These are phyloP conservation scores for Temnothorax nylanderi DNA, from an alignment of 1,140 invertebrate species.

Conservation along the genomic window DNA sequence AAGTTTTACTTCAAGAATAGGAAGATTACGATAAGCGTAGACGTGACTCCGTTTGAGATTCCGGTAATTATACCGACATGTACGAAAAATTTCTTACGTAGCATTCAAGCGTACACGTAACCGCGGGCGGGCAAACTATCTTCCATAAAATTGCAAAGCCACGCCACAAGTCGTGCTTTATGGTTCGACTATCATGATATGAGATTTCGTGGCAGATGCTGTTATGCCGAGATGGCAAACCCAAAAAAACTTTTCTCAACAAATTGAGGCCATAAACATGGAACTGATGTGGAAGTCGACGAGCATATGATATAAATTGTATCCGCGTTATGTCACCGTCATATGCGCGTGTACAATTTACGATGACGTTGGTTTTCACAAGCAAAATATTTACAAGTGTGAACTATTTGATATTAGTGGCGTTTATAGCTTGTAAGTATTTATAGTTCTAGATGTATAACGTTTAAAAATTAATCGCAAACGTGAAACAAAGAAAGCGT, in stretches of 20 bases:
- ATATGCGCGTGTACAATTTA: not conserved
- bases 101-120: not conserved
- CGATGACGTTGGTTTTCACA: not conserved
- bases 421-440: not conserved
- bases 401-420: not conserved
- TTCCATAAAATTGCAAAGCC: constrained; percentile 16
- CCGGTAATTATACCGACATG: constrained; percentile 1
- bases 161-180: constrained; percentile 26
- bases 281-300: constrained; percentile 5
- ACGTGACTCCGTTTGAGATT: not conserved
- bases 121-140: constrained; percentile 1
- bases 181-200: constrained; percentile 23
- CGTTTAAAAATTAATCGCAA: not conserved
- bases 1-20: not conserved
- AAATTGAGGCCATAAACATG: constrained; percentile 28
- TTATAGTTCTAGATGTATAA: not conserved
- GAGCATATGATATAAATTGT: constrained; percentile 24
- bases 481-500: not conserved
- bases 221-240: constrained; percentile 4
- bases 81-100: constrained; percentile 11
- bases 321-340: not conserved
- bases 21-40: not conserved
- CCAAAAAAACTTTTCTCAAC: constrained; percentile 19
- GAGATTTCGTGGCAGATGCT: constrained; percentile 32
- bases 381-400: not conserved